Evolutionary conservation across 2,888 invertebrate genomes (phyloP), one percentile per base, ranked within the genome.

Genomic region (Oegoconia quadripuncta): DNA sequence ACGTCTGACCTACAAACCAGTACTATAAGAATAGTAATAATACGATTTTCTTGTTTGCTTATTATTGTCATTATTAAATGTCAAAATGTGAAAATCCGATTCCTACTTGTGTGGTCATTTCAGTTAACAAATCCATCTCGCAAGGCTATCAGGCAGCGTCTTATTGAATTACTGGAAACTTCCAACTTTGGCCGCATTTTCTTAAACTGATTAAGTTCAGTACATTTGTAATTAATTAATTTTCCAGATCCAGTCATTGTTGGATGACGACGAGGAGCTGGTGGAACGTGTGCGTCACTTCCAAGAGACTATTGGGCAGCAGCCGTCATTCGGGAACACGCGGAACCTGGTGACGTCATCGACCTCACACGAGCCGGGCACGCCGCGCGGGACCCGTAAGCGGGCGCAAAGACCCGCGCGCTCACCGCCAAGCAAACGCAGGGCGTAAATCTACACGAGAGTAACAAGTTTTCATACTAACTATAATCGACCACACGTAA

Each of bases 291-390:
- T 88, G 26, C 69, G 63, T 15, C 65, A 66, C 37, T 84, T 86
- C 68, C 80, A 82, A 36, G 67, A 73, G 54, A 77, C 65, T 14
- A 78, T 80, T 47, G 78, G 77, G 0, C 44, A 62, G 37, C 66
- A 74, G 60, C 52, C 68, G 28, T 57, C 66, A 28, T 62, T 76
- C 52, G 80, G 81, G 9, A 84, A 84, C 64, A 44, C 69, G 33
- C 78, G 84, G 34, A 86, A 86, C 64, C 67, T 86, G 14, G 80
- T 84, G 48, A 82, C 83, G 26, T 16, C 68, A 1, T 80, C 80
- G 15, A 77, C 78, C 46, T 74, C 81, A 48, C 75, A 77, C 59
- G 82, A 82, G 52, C 79, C 80, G 25, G 79, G 70, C 34, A 83
- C 83, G 39, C 83, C 83, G 44, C 66, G 66, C 39, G 59, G 67